Percentiles rank a stretch among this genome's conserved stretches.
These are phyloP conservation scores for Nanger granti DNA, from an alignment of 2,113 vertebrate genomes.

Conservation along the genomic window DNA sequence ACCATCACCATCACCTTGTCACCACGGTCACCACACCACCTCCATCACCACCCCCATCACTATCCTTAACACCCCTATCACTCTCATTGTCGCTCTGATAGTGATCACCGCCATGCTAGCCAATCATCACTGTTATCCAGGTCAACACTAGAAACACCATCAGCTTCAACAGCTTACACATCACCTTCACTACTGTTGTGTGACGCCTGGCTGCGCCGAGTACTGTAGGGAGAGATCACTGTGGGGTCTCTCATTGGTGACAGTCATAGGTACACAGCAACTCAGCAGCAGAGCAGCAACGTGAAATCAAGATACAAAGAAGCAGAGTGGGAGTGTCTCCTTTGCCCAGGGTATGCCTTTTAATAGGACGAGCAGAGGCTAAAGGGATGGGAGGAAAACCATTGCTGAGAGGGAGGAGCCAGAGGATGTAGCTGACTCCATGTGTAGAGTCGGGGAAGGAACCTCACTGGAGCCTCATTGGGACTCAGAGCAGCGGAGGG, in stretches of 20 bases:
- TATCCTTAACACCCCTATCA: neutral
- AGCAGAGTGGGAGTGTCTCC: neutral
- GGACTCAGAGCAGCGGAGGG: neutral
- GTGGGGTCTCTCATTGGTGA: neutral
- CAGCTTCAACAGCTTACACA: neutral
- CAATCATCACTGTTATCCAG: neutral
- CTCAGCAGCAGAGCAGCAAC: neutral
- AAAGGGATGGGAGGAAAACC: neutral
- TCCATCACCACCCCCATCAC: too few species aligned
- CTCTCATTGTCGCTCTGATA: accelerated
- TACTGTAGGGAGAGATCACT: neutral
- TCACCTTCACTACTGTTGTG: neutral
- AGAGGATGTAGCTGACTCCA: accelerated
- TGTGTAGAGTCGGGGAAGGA: neutral
- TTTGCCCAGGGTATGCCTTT: neutral
- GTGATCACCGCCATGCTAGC: neutral
- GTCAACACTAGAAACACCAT: neutral
- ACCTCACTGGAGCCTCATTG: neutral
- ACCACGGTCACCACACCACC: too few species aligned
- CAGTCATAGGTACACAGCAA: neutral
- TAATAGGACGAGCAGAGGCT: neutral
- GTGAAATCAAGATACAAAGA: neutral
- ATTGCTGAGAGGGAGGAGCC: neutral
- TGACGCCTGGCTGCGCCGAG: neutral
- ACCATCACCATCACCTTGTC: neutral